Evolutionary conservation across 2,113 vertebrate genomes (phyloP).

Genomic region (Brachypodius melanocephalos): DNA sequence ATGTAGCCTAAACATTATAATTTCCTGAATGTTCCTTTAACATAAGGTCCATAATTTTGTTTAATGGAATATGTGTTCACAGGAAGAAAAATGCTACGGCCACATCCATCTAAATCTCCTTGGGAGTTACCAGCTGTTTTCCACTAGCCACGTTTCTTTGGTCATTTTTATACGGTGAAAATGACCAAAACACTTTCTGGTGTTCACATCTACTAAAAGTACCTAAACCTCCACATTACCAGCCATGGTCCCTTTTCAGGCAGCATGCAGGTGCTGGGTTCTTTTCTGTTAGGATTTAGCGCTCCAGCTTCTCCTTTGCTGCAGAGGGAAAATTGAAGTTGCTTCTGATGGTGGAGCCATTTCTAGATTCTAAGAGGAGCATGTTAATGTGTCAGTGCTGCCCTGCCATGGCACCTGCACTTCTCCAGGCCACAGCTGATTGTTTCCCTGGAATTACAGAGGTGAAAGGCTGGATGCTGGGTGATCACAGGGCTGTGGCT

Average conservation of each 20-base stretch:
- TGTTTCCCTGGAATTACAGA: neutral
- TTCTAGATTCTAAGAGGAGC: neutral
- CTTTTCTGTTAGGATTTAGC: neutral
- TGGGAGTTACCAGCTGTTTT: neutral
- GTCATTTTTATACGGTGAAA: neutral
- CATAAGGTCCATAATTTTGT: neutral
- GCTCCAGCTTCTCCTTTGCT: neutral
- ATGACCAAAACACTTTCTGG: neutral
- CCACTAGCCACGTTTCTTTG: neutral
- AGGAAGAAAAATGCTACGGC: neutral
- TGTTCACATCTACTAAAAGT: neutral
- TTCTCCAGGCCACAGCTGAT: neutral
- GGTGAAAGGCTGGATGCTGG: neutral
- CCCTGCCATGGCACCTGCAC: neutral
- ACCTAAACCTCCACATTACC: neutral
- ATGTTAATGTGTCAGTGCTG: neutral
- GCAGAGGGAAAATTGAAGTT: neutral
- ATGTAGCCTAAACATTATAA: neutral
- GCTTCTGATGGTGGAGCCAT: neutral
- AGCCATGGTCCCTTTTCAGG: neutral
- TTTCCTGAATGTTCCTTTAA: neutral
- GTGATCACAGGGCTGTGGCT: neutral
- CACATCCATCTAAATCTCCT: neutral
- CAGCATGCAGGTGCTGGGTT: neutral
- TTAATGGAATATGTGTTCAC: neutral